Evolutionary conservation across 2,113 vertebrate species (phyloP), one percentile per base, ranked within the genome.

Genomic region (Lamprotornis superbus): DNA sequence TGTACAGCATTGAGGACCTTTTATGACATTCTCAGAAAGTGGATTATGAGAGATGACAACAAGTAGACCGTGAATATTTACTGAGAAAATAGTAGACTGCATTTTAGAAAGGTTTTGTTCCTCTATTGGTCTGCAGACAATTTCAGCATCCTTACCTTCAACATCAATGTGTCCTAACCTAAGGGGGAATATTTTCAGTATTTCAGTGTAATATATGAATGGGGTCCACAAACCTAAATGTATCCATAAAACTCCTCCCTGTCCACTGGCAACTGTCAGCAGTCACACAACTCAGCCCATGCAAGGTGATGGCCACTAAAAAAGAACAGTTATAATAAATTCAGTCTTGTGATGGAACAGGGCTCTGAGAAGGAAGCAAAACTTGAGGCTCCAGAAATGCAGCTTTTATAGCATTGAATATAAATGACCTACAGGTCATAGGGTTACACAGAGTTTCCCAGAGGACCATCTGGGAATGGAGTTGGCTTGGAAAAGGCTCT

Each of bases 271-370:
- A 31, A 9, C 24, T 35, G 55, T 31, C n/a, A 78, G 30, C 47
- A 55, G 44, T 22, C 7, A 0, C 20, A 15, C 0, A 1, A 31
- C 5, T 21, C 15, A 47, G 4, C 6, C 22, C 3, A 12, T 13
- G 12, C 2, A 0, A 28, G 17, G 30, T 42, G 28, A 74, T 15
- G 22, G 24, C 25, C 50, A n/a, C 12, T 23, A 63, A 78, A 61
- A 23, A 22, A 76, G n/a, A 83, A 13, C 12, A 61, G 12, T 10
- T 53, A 49, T 44, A 33, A 60, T 52, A 89, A 87, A 61, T 25
- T 15, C 5, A 52, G 8, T 16, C 27, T 53, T 60, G 10, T 3
- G 7, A 30, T 16, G 7, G 33, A 95, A 16, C 4, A 44, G 25
- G 35, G 25, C 16, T 81, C 80, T 77, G 68, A 69, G 40, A 69